Conservation (phyloP, 2,113 vertebrate genomes). For the Phyllostomus hastatus region DNA sequence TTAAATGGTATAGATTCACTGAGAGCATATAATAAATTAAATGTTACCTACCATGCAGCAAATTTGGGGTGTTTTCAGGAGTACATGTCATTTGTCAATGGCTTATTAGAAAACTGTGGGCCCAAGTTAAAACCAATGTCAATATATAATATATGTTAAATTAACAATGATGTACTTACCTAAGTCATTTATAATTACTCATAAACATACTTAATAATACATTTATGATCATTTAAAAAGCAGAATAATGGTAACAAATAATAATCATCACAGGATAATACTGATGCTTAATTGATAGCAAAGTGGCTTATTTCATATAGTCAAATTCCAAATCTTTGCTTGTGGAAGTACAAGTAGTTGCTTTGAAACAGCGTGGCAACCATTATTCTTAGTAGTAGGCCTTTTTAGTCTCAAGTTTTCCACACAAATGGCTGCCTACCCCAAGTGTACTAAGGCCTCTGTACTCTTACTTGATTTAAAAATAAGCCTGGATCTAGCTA, state of each 20-base stretch:
- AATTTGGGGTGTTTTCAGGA: neutral
- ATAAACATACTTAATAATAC: neutral
- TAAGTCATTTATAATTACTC: neutral
- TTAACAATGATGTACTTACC: neutral
- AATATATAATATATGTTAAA: neutral
- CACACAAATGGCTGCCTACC: neutral
- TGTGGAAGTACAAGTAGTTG: neutral
- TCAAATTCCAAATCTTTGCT: neutral
- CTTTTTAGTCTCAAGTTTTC: neutral
- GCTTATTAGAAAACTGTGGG: neutral
- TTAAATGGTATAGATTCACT: neutral
- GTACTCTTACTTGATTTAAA: neutral
- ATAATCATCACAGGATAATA: neutral
- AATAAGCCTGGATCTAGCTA: neutral
- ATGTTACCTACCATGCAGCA: neutral
- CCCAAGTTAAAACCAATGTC: neutral
- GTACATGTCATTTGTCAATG: neutral
- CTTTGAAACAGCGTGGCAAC: neutral
- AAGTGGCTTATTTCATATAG: neutral
- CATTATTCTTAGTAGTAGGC: neutral
- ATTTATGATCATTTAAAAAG: neutral
- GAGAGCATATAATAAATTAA: neutral
- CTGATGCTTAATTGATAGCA: neutral
- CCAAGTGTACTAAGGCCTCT: neutral
- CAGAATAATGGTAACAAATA: neutral